Conservation (phyloP, 2,113 vertebrate species). For the Varanus komodoensis region DNA sequence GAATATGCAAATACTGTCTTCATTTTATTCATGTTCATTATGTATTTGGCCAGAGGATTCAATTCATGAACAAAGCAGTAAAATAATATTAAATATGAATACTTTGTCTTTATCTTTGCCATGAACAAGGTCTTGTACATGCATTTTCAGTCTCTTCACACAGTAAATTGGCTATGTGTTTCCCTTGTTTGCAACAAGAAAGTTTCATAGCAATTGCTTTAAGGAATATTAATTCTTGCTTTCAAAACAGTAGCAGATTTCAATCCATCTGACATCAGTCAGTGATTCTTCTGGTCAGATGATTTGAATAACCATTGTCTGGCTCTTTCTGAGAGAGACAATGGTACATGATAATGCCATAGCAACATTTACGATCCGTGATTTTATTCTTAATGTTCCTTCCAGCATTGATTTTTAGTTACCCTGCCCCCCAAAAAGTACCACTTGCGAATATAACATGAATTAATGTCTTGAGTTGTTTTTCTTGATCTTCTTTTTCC, state of each 20-base stretch:
- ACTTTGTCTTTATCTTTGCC: neutral
- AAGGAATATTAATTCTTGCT: slow-evolving; percentile 9
- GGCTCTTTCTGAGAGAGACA: neutral
- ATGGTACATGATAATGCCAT: neutral
- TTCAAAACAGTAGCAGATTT: slow-evolving; percentile 11
- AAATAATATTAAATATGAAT: neutral
- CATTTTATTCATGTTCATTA: neutral
- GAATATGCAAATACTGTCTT: neutral
- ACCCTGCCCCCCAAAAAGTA: neutral
- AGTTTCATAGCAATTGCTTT: slow-evolving; percentile 8
- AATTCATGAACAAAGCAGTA: neutral
- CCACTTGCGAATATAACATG: neutral
- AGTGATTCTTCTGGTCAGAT: neutral
- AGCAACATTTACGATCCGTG: neutral
- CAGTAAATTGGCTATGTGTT: neutral
- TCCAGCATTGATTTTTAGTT: slow-evolving; percentile 2
- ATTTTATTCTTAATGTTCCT: neutral
- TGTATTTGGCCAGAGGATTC: neutral
- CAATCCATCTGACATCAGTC: slow-evolving; percentile 4
- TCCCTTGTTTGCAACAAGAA: neutral
- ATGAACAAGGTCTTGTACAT: neutral
- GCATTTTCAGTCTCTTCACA: slow-evolving; percentile 6
- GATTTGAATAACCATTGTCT: slow-evolving; percentile 11
- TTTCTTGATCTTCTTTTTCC: slow-evolving; percentile 1
- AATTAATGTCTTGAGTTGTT: neutral